Percentiles rank a stretch among this genome's conserved stretches.
Evolutionary conservation across 1,140 invertebrate species (phyloP).

Genomic region (Antheraea mylitta): DNA sequence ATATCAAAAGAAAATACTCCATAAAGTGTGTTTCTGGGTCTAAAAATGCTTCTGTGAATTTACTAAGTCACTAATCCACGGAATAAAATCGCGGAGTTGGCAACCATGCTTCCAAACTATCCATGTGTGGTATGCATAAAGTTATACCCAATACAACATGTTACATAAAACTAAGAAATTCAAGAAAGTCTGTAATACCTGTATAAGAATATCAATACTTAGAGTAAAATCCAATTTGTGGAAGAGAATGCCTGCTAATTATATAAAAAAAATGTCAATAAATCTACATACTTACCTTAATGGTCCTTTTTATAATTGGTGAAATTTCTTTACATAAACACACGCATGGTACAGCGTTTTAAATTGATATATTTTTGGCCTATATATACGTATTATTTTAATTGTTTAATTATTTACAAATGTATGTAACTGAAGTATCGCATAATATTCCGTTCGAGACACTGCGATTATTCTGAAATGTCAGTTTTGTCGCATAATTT

Average conservation of each 20-base stretch:
- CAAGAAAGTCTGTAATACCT: neutral
- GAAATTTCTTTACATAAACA: neutral
- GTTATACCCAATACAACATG: neutral
- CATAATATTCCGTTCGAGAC: neutral
- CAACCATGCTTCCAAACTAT: too few relatives aligned
- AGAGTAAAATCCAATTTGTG: neutral
- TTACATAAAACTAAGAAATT: neutral
- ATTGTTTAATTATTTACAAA: slow-evolving; percentile 12
- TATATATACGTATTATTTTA: neutral
- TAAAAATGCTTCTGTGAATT: too few relatives aligned
- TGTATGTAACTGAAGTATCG: slow-evolving; percentile 32
- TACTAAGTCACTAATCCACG: too few relatives aligned
- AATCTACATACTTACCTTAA: neutral
- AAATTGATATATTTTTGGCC: neutral
- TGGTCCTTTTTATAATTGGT: neutral
- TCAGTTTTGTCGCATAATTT: slow-evolving; percentile 57
- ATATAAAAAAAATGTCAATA: neutral
- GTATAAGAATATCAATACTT: neutral
- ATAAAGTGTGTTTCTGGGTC: too few relatives aligned
- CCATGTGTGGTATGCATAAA: neutral
- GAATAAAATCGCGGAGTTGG: too few relatives aligned
- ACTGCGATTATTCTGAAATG: slow-evolving; percentile 30
- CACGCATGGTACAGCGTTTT: neutral
- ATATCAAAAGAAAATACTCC: too few relatives aligned
- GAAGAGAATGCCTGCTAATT: neutral